Base-by-base conservation (phyloP, 1,140 invertebrate species). In the Diabrotica virgifera region DNA sequence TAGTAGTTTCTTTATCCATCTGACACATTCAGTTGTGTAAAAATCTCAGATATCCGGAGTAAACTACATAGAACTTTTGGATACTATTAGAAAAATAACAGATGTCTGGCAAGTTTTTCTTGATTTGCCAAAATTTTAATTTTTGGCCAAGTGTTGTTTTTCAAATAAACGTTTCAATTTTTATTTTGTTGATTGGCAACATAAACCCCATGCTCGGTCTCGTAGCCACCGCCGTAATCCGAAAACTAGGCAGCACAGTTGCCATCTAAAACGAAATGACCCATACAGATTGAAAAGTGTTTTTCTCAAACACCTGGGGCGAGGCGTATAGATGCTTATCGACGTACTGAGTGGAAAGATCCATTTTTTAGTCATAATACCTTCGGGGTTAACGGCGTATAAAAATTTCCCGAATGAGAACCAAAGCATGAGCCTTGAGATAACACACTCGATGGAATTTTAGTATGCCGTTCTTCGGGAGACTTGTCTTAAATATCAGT, bases 271-370 rank as follows among this genome's bases (percentile, higher is more conserved):
- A 50, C 5, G 59, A 52, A 60, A 60, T 60, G 59, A 50, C 40
- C 59, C 59, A 24, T 60, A 51, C 50, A 60, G 59, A 60, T 60
- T 60, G 59, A 52, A 46, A 60, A 51, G 11, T 38, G 50, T 60
- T 60, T 38, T 13, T 10, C 7, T 60, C 7, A 14, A 36, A 51
- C 59, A 60, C 59, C 59, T 60, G 59, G 14, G 59, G 13, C 38
- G 0, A 11, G 9, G 24, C 14, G 38, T n/a, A 46, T 10, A 54
- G 52, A 54, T 54, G 40, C 40, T 46, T 46, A 46, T 46, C 40
- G 40, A n/a, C 8, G 8, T 46, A 46, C 40, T 46, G 8, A 46
- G 40, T 46, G 40, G 40, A 46, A 46, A 46, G 40, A 46, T 46
- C n/a, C 40, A 46, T 46, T 46, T 46, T 46, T 46, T 10, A 46